phyloP scores from a whole-genome alignment of 2,113 vertebrate genomes.

The Chelonoidis abingdonii region DNA sequence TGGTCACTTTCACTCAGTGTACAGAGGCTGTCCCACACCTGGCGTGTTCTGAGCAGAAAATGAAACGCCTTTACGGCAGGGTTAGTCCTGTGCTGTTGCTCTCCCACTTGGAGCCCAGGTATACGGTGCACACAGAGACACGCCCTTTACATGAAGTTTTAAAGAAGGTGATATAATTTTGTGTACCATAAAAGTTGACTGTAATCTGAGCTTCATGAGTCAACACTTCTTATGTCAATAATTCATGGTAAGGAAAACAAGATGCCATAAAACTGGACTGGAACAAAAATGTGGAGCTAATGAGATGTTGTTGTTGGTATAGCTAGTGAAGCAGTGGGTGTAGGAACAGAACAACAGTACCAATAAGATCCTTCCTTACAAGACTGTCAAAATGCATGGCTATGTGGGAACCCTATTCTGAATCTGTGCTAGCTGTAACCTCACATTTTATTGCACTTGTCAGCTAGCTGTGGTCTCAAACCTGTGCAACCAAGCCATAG shows the following conservation, averaged over 20 bases:
- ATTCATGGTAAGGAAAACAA: not conserved
- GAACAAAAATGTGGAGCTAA: not conserved
- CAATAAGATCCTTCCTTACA: not conserved
- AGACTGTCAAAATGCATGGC: not conserved
- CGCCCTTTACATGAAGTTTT: not conserved
- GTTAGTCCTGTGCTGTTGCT: not conserved
- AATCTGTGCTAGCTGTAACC: not conserved
- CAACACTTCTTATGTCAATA: not conserved
- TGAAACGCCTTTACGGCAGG: not conserved
- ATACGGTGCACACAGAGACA: not conserved
- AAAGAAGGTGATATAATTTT: not conserved
- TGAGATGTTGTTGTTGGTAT: not conserved
- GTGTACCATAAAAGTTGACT: not conserved
- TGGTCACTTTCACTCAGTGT: not conserved
- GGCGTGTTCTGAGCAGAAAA: not conserved
- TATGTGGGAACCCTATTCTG: not conserved
- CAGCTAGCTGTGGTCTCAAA: not conserved
- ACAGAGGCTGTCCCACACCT: not conserved
- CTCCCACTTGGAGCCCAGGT: not conserved
- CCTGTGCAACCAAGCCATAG: not conserved
- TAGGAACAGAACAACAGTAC: not conserved
- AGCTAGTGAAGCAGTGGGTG: not conserved
- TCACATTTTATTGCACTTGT: not conserved
- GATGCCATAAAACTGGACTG: not conserved
- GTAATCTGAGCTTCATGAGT: not conserved